Conservation (phyloP, 2,797 vertebrate genomes). For the Lycodopsis pacificus region DNA sequence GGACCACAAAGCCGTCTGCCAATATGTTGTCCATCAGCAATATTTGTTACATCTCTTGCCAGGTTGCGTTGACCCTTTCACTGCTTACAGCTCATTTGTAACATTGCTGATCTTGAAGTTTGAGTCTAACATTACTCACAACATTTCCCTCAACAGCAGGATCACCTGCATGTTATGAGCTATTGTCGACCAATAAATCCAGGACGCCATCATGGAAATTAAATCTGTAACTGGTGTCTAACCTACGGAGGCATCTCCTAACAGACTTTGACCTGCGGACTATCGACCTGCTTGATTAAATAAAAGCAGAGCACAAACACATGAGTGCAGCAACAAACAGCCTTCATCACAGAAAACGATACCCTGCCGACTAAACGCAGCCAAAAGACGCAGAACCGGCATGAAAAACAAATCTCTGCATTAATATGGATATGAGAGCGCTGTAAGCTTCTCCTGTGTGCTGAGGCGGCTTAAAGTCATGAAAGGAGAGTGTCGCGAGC, state of each 20-base stretch:
- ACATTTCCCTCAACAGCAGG: too few relatives aligned
- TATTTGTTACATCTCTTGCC: slow-evolving; percentile 9
- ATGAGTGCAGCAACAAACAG: background rate
- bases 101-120: background rate
- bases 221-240: background rate
- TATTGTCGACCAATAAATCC: background rate
- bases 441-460: slow-evolving; percentile 4
- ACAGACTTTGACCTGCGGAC: slow-evolving; percentile 4
- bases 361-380: background rate
- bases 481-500: background rate
- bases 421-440: slow-evolving; percentile 7
- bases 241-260: background rate
- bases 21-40: too few relatives aligned
- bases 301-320: background rate
- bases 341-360: background rate
- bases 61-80: background rate
- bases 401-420: background rate
- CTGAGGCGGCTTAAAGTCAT: slow-evolving; percentile 15
- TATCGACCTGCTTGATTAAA: slow-evolving; percentile 23
- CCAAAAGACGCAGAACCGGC: background rate
- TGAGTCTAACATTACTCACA: background rate
- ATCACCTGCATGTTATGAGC: background rate
- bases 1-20: background rate
- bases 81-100: background rate
- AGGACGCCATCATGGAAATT: background rate